phyloP scores from a whole-genome alignment of 2,888 invertebrate species.

The Clistopyga incitator region DNA sequence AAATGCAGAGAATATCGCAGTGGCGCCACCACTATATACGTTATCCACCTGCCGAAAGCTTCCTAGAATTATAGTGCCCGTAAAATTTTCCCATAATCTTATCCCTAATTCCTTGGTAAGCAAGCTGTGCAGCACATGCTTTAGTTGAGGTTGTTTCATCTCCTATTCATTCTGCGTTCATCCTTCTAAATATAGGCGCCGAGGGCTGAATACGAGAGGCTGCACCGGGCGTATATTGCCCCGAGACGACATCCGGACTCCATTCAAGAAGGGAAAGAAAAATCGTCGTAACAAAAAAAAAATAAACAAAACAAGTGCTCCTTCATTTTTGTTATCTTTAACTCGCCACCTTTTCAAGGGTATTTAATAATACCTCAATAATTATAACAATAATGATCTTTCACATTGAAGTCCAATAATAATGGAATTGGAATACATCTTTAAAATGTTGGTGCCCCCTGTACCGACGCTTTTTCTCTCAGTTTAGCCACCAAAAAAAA shows the following conservation, averaged over 20 bases:
- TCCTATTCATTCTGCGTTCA: slow-evolving; percentile 68
- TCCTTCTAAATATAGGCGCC: slow-evolving; percentile 72
- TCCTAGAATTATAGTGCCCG: not conserved
- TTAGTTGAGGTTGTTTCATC: slow-evolving; percentile 64
- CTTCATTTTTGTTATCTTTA: slow-evolving; percentile 3
- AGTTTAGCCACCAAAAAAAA: no score
- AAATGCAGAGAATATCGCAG: not conserved
- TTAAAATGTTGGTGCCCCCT: slow-evolving; percentile 7
- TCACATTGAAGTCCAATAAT: not conserved
- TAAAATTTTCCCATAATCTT: slow-evolving; percentile 65
- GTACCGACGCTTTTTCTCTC: no score
- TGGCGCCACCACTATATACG: not conserved
- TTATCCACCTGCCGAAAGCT: slow-evolving; percentile 2
- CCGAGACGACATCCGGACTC: slow-evolving; percentile 55
- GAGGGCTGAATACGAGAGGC: slow-evolving; percentile 67
- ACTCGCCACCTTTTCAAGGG: not conserved
- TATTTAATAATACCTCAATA: not conserved
- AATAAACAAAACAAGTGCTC: slow-evolving; percentile 2
- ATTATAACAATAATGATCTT: not conserved
- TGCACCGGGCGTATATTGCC: slow-evolving; percentile 58
- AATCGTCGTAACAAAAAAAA: slow-evolving; percentile 19
- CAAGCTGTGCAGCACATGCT: slow-evolving; percentile 50
- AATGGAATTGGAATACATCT: slow-evolving; percentile 12
- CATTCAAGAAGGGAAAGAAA: slow-evolving; percentile 64
- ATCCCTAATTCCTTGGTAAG: slow-evolving; percentile 44